Evolutionary conservation across 2,888 invertebrate species (phyloP), one percentile per base, ranked within the genome.

Genomic region (Pristionchus exspectatus): DNA sequence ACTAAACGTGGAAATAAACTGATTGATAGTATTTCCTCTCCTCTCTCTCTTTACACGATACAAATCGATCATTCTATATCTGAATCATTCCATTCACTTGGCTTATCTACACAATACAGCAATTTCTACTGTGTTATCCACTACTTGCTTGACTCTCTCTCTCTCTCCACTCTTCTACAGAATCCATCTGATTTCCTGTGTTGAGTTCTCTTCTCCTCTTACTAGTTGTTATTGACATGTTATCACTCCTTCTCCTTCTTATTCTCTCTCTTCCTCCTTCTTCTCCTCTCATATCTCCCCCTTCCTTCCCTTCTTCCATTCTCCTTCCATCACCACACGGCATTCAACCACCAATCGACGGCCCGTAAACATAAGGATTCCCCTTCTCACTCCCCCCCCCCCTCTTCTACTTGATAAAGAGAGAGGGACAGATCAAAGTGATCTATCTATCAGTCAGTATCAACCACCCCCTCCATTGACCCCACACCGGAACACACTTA

Each of bases 291-390:
- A 72, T 87, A 30, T 33, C 77, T 59, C 56, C 74, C 59, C 18
- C 72, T 27, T 24, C 38, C 56, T 72, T 54, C 87, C 54, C 54
- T n/a, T 72, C 44, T 30, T 33, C 72, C 21, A 44, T 30, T 21
- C 24, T n/a, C 87, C 44, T 69, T 33, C 87, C 69, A 54, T 69
- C 66, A 44, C 87, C 50, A 85, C 85, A 85, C 85, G 63, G 59
- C 85, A 56, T 63, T 85, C 56, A 56, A 56, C 59, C 59, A 84
- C 84, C 63, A 56, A 63, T 21, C 59, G 81, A 44, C 81, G 81
- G 81, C 81, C 81, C 81, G 81, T 81, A 81, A 81, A 81, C 81
- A 81, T 81, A 81, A 81, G 81, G 81, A 81, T 81, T 81, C 81
- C 81, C 81, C 50, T 27, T 81, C 27, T 77, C 38, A 21, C 44